Percentiles rank a stretch among this genome's conserved stretches.
phyloP scores from a whole-genome alignment of 2,113 vertebrate genomes.

The Actenoides hombroni region DNA sequence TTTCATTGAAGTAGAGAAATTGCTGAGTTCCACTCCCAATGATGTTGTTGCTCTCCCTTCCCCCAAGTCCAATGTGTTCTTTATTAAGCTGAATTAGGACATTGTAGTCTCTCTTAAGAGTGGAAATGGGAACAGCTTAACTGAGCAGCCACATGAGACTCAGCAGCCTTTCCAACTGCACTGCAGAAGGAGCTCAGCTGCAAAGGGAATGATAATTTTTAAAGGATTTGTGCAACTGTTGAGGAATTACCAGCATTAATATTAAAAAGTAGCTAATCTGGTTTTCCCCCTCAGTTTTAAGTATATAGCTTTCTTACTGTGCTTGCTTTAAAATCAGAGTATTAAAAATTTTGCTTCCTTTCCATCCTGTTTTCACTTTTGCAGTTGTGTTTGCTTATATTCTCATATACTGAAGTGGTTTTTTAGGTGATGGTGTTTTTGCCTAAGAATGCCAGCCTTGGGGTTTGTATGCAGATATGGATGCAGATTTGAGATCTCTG shows the following conservation, averaged over 20 bases:
- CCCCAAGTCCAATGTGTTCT: conserved; percentile 35
- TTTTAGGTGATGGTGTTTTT: not conserved
- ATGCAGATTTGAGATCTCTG: not conserved
- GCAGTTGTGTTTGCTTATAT: not conserved
- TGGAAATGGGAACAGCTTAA: conserved; percentile 54
- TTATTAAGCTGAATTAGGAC: conserved; percentile 64
- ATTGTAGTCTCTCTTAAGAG: conserved; percentile 53
- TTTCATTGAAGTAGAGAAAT: conserved; percentile 5
- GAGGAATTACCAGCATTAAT: conserved; percentile 42
- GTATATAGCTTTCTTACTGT: not conserved
- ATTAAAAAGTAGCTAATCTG: conserved; percentile 41
- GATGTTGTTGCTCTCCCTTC: not conserved
- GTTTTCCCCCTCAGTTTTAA: conserved; percentile 1
- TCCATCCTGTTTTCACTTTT: not conserved
- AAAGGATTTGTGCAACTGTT: conserved; percentile 47
- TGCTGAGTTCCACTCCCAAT: not conserved
- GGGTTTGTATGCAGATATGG: not conserved
- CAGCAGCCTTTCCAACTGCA: conserved; percentile 36
- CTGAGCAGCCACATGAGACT: conserved; percentile 56
- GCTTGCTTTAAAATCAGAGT: not conserved
- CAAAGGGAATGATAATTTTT: conserved; percentile 50
- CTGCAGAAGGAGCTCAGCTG: conserved; percentile 47
- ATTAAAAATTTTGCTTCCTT: not conserved
- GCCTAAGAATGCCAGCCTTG: not conserved
- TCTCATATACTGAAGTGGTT: not conserved